Percentiles rank a stretch among this genome's conserved stretches.
Conservation (phyloP, 2,797 vertebrate species). For the Coracias cyanogaster region DNA sequence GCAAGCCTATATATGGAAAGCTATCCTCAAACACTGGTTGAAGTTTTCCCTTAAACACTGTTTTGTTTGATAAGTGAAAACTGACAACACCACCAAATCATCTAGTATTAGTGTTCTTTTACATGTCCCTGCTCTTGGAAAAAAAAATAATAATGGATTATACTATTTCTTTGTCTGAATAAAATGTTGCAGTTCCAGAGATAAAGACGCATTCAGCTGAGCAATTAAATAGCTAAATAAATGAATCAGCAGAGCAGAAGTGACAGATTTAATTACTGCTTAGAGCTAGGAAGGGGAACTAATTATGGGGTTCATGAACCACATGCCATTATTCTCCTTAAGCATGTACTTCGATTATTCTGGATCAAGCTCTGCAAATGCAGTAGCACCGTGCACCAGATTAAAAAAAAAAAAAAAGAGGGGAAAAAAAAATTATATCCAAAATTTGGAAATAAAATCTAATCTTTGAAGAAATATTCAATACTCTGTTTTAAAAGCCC, state of each 20-base stretch:
- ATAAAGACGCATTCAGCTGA: conserved; percentile 86
- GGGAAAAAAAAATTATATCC: not conserved
- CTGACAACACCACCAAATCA: conserved; percentile 49
- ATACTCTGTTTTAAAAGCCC: not conserved
- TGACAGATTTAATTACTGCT: conserved; percentile 93
- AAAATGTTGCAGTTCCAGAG: conserved; percentile 88
- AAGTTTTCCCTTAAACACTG: conserved; percentile 52
- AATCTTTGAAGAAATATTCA: conserved; percentile 11
- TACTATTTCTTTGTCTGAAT: conserved; percentile 83
- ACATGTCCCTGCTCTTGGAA: conserved; percentile 70
- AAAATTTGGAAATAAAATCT: conserved; percentile 3
- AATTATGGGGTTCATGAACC: conserved; percentile 88
- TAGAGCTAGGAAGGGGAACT: conserved; percentile 87
- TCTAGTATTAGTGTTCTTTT: conserved; percentile 48
- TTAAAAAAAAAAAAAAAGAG: not conserved
- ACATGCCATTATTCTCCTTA: conserved; percentile 75
- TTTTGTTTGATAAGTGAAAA: conserved; percentile 53
- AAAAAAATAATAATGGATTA: conserved; percentile 80
- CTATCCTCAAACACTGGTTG: not conserved
- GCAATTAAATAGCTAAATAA: conserved; percentile 90
- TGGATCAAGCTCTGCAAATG: conserved; percentile 48
- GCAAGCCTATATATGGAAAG: not conserved
- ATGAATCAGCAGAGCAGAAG: conserved; percentile 91
- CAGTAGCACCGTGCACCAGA: not conserved
- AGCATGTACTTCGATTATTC: conserved; percentile 74